Evolutionary conservation across 2,888 invertebrate genomes (phyloP).

Genomic region (Acanthosoma haemorrhoidale): DNA sequence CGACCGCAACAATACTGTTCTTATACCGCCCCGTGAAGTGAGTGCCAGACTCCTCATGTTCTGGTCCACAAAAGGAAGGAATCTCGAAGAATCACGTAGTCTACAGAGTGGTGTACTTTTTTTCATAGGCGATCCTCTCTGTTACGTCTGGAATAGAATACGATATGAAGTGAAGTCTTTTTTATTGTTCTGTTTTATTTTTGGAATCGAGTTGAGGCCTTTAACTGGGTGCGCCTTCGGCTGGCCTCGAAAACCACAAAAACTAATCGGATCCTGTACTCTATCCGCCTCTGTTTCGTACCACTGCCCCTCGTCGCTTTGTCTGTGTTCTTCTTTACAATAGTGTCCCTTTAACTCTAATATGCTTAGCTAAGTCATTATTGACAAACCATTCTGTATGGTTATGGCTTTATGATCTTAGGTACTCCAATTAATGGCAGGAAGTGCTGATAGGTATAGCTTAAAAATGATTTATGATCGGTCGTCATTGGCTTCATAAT

Average conservation of each 20-base stretch:
- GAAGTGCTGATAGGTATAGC: too few relatives aligned
- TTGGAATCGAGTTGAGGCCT: neutral
- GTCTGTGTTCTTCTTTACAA: neutral
- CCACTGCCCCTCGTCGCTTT: neutral
- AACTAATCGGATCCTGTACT: slow-evolving; percentile 9
- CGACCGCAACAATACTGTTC: too few relatives aligned
- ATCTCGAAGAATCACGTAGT: neutral
- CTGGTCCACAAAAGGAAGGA: neutral
- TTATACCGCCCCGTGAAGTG: too few relatives aligned
- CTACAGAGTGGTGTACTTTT: neutral
- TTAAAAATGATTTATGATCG: too few relatives aligned
- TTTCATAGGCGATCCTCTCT: neutral
- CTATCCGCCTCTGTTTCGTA: neutral
- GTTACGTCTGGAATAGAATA: slow-evolving; percentile 1
- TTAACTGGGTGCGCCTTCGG: neutral
- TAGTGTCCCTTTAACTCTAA: too few relatives aligned
- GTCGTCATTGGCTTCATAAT: too few relatives aligned
- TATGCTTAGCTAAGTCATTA: too few relatives aligned
- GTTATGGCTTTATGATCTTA: too few relatives aligned
- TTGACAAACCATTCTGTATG: too few relatives aligned
- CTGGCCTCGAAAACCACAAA: slow-evolving; percentile 10
- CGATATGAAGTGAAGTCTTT: neutral
- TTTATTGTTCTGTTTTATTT: too few relatives aligned
- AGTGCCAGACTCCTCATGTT: neutral
- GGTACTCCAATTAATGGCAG: too few relatives aligned